Base-by-base conservation (phyloP, 2,888 invertebrate genomes). In the Zootermopsis nevadensis region DNA sequence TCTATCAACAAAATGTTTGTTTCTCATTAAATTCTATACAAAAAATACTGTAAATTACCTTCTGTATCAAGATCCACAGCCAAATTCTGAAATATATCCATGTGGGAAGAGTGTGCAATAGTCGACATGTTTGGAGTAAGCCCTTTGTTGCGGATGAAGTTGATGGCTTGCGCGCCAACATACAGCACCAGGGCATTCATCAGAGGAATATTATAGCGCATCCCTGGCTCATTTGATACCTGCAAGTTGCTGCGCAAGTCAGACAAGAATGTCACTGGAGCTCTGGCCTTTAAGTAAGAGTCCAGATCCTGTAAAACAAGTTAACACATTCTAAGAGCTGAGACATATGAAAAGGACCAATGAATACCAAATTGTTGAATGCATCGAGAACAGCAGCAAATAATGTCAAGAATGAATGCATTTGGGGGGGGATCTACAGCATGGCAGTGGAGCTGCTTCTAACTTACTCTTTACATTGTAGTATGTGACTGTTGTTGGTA, bases 51-150 rank as follows among this genome's bases (percentile, higher is more conserved):
- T 24, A 48, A 53, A 22, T 69, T 90, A 89, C 99, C 99, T 91
- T 99, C 99, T 22, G 97, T 98, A 89, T 99, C 99, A 85, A 99
- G 93, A 90, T 99, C 98, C 0, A 99, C 99, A 0, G 98, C 98
- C 86, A 99, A 93, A 91, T 99, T 99, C 91, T 99, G 99, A 93
- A 99, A 99, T 87, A 99, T 99, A 89, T 99, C 99, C 99, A 99
- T 99, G 89, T 98, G 99, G 0, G 99, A 96, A 53, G 98, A 98
- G 89, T 99, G 99, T 1, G 98, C 97, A 86, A 99, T 99, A n/a
- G 98, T 99, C 74, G 97, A 95, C 95, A 98, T 98, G 88, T 96
- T 98, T 0, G 99, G 98, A 1, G 97, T 95, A 87, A 95, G 95
- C 77, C 97, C 96, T 90, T 98, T 98, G 87, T 94, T 94, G 85